phyloP scores from a whole-genome alignment of 2,797 vertebrate species.

The Megaceryle alcyon region DNA sequence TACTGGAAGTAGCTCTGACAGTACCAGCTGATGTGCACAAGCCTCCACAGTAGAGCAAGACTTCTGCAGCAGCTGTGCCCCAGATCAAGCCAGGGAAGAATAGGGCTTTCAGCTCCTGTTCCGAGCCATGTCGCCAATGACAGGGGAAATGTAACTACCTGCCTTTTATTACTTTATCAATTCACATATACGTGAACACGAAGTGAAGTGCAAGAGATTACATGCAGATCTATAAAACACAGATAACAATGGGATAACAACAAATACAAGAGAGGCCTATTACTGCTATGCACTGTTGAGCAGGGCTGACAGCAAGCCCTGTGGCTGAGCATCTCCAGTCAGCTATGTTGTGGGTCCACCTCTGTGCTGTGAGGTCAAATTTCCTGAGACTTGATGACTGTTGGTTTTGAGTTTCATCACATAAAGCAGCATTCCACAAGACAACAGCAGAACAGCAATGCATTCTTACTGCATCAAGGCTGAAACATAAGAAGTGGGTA shows the following conservation, averaged over 20 bases:
- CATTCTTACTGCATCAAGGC: not conserved
- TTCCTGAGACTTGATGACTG: not conserved
- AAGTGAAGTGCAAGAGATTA: not conserved
- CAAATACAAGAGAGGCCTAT: not conserved
- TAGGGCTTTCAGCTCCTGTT: not conserved
- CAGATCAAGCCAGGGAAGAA: not conserved
- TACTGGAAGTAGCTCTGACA: not conserved
- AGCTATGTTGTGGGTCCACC: too few species aligned
- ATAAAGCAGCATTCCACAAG: not conserved
- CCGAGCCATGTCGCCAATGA: rapidly evolving
- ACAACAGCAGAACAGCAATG: not conserved
- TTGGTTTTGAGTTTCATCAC: not conserved
- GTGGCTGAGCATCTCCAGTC: not conserved
- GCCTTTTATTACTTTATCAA: not conserved
- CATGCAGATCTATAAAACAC: not conserved
- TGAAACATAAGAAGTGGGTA: not conserved
- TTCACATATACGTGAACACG: not conserved
- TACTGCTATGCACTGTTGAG: not conserved
- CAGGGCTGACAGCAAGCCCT: not conserved
- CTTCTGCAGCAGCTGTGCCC: not conserved
- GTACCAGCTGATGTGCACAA: not conserved
- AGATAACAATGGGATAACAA: not conserved
- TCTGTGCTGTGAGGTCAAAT: not conserved
- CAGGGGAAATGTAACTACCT: not conserved
- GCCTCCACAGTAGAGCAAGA: not conserved